Evolutionary conservation across 2,113 vertebrate genomes (phyloP).

Genomic region (Rhinolophus sinicus): DNA sequence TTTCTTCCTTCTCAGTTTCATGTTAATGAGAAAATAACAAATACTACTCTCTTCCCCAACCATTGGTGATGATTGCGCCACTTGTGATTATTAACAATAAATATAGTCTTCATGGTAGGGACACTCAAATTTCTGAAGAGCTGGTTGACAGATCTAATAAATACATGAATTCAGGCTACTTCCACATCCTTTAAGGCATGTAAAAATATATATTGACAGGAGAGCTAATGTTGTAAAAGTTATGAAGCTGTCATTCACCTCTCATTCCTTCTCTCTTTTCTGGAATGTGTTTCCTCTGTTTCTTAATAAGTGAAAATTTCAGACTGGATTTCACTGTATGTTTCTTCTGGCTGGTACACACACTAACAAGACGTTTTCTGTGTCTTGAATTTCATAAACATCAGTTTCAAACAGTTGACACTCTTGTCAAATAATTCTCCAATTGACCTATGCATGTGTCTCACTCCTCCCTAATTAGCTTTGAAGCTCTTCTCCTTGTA

Average conservation of each 20-base stretch:
- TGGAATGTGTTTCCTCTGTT: not conserved
- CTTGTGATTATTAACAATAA: not conserved
- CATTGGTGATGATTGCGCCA: not conserved
- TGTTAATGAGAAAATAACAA: not conserved
- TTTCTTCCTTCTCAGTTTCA: not conserved
- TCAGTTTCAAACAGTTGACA: not conserved
- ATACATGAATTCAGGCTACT: not conserved
- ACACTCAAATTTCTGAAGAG: not conserved
- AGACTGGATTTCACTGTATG: not conserved
- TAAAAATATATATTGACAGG: not conserved
- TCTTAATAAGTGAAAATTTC: not conserved
- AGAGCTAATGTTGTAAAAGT: not conserved
- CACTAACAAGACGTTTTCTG: not conserved
- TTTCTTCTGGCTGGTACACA: not conserved
- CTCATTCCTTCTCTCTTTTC: not conserved
- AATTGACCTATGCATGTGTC: not conserved
- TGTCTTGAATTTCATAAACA: not conserved
- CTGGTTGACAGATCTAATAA: not conserved
- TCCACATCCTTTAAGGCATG: not conserved
- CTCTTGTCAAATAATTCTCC: not conserved
- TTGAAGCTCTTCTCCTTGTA: not conserved
- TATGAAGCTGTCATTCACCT: not conserved
- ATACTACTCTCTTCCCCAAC: not conserved
- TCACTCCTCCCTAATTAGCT: not conserved
- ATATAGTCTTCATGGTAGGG: not conserved